Conservation (phyloP, 2,113 vertebrate genomes). For the Epinephelus lanceolatus region DNA sequence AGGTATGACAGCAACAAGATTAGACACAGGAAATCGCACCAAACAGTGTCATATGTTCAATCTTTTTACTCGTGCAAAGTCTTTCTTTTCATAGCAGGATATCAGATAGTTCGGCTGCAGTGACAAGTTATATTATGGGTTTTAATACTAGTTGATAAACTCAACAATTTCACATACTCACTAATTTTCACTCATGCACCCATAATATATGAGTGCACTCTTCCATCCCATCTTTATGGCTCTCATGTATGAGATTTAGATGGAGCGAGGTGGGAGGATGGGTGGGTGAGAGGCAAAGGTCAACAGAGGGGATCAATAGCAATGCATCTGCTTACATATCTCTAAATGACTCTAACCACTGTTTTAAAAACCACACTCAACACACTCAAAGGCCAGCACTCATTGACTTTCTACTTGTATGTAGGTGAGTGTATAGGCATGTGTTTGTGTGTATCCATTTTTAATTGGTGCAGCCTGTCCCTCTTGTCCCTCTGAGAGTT, state of each 20-base stretch:
- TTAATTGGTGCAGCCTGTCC: constrained; percentile 68
- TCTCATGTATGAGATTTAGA: constrained; percentile 33
- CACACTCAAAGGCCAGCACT: constrained; percentile 46
- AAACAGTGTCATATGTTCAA: constrained; percentile 3
- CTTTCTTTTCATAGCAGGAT: not conserved
- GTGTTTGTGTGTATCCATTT: constrained; percentile 45
- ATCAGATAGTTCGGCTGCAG: not conserved
- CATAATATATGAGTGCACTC: constrained; percentile 29
- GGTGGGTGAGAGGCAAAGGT: constrained; percentile 55
- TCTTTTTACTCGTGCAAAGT: not conserved
- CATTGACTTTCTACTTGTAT: constrained; percentile 62
- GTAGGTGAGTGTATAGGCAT: constrained; percentile 40
- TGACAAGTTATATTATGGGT: not conserved
- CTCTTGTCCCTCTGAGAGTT: constrained; percentile 63
- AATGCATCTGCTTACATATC: constrained; percentile 53
- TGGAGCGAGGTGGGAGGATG: constrained; percentile 24
- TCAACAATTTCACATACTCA: constrained; percentile 4
- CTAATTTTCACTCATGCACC: constrained; percentile 1
- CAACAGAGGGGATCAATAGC: constrained; percentile 65
- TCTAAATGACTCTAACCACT: constrained; percentile 35
- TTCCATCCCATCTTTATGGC: constrained; percentile 5
- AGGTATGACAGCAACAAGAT: constrained; percentile 49
- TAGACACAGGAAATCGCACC: constrained; percentile 14
- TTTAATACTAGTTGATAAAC: constrained; percentile 12
- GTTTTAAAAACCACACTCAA: constrained; percentile 58